phyloP scores from a whole-genome alignment of 53 echinoderm and acorn worm species.

The Arbacia lixula region DNA sequence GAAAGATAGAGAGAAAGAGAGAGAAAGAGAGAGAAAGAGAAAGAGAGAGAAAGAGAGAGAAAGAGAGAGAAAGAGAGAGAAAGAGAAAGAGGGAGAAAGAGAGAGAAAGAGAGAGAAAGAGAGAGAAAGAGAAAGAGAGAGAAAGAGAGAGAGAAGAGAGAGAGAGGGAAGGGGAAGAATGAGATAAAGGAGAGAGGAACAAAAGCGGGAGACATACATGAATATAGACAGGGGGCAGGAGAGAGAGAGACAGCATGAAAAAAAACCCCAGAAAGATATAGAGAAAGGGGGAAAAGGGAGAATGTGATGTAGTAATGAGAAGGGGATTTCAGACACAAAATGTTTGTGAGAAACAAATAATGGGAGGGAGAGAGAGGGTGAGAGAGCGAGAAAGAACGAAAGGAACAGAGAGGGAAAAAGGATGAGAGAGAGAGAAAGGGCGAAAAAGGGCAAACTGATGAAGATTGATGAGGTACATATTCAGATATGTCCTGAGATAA shows the following conservation, averaged over 20 bases:
- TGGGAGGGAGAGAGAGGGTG: not conserved
- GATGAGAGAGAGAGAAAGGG: not conserved
- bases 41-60: not conserved
- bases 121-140: not conserved
- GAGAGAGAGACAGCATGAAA: not conserved
- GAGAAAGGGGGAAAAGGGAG: not conserved
- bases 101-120: not conserved
- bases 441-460: not conserved
- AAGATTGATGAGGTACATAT: slow-evolving; percentile 15
- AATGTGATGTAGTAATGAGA: not conserved
- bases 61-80: not conserved
- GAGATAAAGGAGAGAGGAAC: not conserved
- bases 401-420: not conserved
- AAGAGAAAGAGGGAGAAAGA: not conserved
- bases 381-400: not conserved
- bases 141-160: not conserved
- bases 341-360: not conserved
- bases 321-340: not conserved
- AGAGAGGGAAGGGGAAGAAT: not conserved
- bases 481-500: slow-evolving; percentile 6
- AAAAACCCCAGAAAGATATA: not conserved
- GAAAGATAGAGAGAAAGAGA: not conserved
- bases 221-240: too few relatives aligned
- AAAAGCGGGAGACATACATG: not conserved
- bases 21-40: not conserved